These are phyloP conservation scores for Blennius ocellaris DNA, from an alignment of 2,113 vertebrate genomes.

Conservation along the genomic window DNA sequence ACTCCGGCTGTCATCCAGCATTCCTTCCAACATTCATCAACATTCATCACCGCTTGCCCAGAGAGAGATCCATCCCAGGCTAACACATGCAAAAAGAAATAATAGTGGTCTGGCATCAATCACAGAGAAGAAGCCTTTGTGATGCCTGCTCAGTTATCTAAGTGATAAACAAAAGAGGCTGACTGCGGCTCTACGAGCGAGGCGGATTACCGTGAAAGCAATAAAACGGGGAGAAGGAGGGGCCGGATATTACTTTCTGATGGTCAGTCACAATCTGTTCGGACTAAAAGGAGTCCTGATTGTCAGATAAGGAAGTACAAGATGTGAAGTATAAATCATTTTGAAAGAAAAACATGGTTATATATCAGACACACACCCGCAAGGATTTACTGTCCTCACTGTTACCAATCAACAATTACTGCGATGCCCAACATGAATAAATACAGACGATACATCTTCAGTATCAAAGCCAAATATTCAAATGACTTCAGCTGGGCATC, in stretches of 20 bases:
- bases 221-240: background rate
- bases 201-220: background rate
- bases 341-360: too few species aligned
- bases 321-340: too few species aligned
- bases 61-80: conserved; percentile 46
- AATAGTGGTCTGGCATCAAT: conserved; percentile 32
- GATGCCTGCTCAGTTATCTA: background rate
- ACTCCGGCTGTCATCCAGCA: conserved; percentile 54
- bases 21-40: conserved; percentile 65
- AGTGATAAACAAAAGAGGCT: conserved; percentile 18
- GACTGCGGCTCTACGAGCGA: background rate
- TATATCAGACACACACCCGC: too few species aligned
- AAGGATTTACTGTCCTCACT: too few species aligned
- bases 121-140: background rate
- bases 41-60: conserved; percentile 53
- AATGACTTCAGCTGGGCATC: too few species aligned
- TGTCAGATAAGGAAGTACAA: background rate
- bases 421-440: too few species aligned
- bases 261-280: background rate
- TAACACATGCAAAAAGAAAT: conserved; percentile 52
- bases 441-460: too few species aligned
- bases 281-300: background rate
- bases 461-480: too few species aligned
- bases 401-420: too few species aligned
- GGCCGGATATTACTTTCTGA: background rate